Base-by-base conservation (phyloP, 64 coral and sea anemone genomes). In the Acropora tenuis region DNA sequence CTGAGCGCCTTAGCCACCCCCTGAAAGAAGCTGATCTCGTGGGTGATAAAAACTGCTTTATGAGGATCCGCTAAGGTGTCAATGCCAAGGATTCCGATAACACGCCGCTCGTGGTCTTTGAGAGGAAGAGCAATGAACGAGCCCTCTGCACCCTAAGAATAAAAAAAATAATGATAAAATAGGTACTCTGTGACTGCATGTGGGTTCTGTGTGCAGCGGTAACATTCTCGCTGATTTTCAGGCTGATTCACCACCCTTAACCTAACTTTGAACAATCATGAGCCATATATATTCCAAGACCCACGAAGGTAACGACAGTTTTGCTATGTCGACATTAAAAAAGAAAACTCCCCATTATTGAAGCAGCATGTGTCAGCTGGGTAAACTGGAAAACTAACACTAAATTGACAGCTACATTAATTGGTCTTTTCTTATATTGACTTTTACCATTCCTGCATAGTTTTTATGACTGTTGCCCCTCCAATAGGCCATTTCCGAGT, bases 1-100 rank as follows among this genome's bases (percentile, higher is more conserved):
- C 97, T 93, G 50, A 99, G 44, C 8, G 94, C 94, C 47, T 99
- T 99, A 15, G 91, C 86, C 41, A 92, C 94, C 49, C 94, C 97
- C 91, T 99, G 97, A 80, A 93, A 99, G 63, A 96, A 99, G n/a
- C 87, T 93, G 72, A 99, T 99, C 71, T 99, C 97, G 48, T 99
- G 94, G 6, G 97, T 99, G 76, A 99, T 96, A 44, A 99, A 99
- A 0, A 86, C 80, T 49, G 94, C 66, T 67, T 96, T 95, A 74
- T 91, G 48, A 5, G 94, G 89, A 30, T 99, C 97, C 3, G 86
- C 90, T 76, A 99, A 41, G 1, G 97, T 99, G 66, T 99, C 97
- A 15, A 99, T 77, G 41, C 94, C 94, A 41, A 99, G 73, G 20
- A 99, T 72, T 30, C 97, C 97, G 49, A 93, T 99, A 1, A 99